Evolutionary conservation across 2,113 vertebrate species (phyloP).

Genomic region (Rhabdomys dilectus): DNA sequence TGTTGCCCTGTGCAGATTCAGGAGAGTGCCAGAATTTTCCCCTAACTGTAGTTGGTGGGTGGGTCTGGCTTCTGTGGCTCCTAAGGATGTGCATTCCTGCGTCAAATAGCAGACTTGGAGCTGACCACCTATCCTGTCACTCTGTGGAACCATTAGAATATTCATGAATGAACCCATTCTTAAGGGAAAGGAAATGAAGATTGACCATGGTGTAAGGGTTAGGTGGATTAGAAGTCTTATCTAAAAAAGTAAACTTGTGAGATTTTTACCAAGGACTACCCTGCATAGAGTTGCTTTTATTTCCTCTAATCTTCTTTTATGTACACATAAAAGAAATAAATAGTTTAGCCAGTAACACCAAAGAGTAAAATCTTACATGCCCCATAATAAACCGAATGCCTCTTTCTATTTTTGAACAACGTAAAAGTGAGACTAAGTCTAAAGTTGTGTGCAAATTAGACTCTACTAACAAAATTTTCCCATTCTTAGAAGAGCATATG

Average conservation of each 20-base stretch:
- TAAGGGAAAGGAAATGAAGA: background rate
- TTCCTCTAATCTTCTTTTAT: background rate
- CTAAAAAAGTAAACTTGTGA: background rate
- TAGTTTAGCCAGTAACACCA: background rate
- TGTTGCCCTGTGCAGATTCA: background rate
- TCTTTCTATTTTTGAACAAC: background rate
- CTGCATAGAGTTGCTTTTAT: background rate
- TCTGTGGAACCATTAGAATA: background rate
- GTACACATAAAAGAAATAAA: slow-evolving; percentile 10
- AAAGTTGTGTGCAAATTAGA: background rate
- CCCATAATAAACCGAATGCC: background rate
- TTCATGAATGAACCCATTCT: background rate
- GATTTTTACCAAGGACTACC: background rate
- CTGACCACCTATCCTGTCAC: background rate
- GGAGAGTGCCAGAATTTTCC: background rate
- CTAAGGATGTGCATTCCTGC: background rate
- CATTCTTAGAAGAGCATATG: background rate
- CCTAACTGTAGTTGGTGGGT: background rate
- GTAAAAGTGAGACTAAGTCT: slow-evolving; percentile 6
- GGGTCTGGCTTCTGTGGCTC: background rate
- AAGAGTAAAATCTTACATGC: background rate
- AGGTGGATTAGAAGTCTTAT: background rate
- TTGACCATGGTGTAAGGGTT: background rate
- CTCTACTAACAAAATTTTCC: background rate
- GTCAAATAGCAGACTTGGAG: background rate